phyloP scores from a whole-genome alignment of 2,113 vertebrate species.

The Bos javanicus region DNA sequence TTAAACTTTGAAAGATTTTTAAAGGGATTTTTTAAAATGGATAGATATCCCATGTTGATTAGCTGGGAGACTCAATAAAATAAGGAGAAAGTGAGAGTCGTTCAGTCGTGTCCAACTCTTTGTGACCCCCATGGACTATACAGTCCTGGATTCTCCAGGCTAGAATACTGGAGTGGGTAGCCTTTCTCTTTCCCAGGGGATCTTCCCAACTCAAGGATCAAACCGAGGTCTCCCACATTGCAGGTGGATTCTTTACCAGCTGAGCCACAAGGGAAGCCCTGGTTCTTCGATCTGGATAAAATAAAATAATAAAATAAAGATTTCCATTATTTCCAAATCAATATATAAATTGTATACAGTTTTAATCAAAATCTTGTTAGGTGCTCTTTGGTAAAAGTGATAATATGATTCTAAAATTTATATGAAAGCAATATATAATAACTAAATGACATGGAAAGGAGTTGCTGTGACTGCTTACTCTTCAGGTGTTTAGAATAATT shows the following conservation, averaged over 20 bases:
- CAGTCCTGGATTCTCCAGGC: neutral
- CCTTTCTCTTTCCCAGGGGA: neutral
- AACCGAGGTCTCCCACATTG: neutral
- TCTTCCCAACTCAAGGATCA: neutral
- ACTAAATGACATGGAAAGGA: neutral
- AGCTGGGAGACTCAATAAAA: neutral
- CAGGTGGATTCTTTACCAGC: neutral
- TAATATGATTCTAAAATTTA: neutral
- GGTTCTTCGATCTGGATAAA: rapidly evolving
- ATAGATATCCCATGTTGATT: neutral
- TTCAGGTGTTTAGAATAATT: neutral
- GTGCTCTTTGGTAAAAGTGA: neutral
- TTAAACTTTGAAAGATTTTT: neutral
- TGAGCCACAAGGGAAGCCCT: neutral
- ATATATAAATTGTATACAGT: neutral
- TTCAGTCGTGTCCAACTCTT: neutral
- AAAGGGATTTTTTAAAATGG: neutral
- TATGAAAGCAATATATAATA: neutral
- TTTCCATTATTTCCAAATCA: neutral
- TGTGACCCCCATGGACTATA: neutral
- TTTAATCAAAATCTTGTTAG: neutral
- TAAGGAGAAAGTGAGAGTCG: neutral
- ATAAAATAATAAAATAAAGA: neutral
- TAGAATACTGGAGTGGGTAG: neutral
- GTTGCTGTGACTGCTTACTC: neutral